A percentile compares a stretch with the other conserved stretches of the same genome.
Evolutionary conservation across 2,888 invertebrate species (phyloP).

Genomic region (Mythimna lalbum): DNA sequence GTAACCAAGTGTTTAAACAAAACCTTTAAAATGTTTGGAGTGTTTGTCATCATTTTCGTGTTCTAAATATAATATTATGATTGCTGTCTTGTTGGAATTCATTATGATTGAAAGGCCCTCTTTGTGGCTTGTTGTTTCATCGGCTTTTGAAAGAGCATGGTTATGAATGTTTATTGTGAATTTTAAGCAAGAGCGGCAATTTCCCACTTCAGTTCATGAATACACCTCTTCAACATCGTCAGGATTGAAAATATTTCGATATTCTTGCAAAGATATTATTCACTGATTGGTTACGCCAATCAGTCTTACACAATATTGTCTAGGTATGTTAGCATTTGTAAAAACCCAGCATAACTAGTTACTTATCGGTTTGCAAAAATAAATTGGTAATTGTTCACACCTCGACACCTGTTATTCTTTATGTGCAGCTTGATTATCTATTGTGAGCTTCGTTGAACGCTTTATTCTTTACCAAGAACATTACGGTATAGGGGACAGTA

Average conservation of each 20-base stretch:
- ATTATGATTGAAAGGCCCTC: constrained; percentile 12
- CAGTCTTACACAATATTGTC: constrained; percentile 26
- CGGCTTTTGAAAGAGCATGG: background rate
- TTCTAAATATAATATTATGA: constrained; percentile 40
- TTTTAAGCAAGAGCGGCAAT: background rate
- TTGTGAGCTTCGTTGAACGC: constrained; percentile 44
- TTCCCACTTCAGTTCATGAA: background rate
- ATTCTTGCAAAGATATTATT: constrained; percentile 28
- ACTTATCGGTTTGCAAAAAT: constrained; percentile 51
- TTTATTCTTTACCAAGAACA: constrained; percentile 42
- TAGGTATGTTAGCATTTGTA: constrained; percentile 11
- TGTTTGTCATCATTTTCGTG: constrained; percentile 50
- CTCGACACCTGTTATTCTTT: constrained; percentile 43
- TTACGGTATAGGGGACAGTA: constrained; percentile 54
- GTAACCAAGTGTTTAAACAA: constrained; percentile 42
- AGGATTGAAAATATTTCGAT: constrained; percentile 1
- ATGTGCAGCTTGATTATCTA: constrained; percentile 54
- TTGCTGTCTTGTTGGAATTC: constrained; percentile 23
- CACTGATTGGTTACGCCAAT: constrained; percentile 42
- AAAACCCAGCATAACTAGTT: constrained; percentile 22
- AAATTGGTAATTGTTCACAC: constrained; percentile 61
- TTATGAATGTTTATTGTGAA: background rate
- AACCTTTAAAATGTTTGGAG: constrained; percentile 43
- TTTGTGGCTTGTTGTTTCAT: constrained; percentile 23
- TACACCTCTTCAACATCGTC: background rate